Conservation (phyloP, 1,140 invertebrate genomes). For the Drosophila sproati region DNA sequence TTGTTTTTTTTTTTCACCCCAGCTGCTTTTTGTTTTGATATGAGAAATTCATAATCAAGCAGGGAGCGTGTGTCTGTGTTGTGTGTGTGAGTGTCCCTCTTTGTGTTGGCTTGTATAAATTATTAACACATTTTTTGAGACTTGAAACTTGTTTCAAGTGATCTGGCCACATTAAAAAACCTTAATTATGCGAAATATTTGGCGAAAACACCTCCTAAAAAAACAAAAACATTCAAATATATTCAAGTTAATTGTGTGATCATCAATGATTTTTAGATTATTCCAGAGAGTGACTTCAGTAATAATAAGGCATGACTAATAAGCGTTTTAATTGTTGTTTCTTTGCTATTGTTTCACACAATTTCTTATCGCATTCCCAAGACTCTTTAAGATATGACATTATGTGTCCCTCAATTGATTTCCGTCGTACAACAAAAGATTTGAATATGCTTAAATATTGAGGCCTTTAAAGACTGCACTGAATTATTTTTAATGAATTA, state of each 20-base stretch:
- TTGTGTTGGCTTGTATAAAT: slow-evolving; percentile 25
- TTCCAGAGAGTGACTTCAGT: not conserved
- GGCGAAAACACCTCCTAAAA: slow-evolving; percentile 25
- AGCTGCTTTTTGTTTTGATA: slow-evolving; percentile 82
- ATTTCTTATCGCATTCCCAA: slow-evolving; percentile 45
- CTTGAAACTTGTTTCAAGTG: slow-evolving; percentile 35
- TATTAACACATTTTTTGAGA: slow-evolving; percentile 44
- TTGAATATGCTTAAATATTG: not conserved
- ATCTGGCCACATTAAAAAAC: not conserved
- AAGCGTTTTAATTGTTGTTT: slow-evolving; percentile 41
- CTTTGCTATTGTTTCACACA: slow-evolving; percentile 17
- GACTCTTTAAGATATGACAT: slow-evolving; percentile 13
- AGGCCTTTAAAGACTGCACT: slow-evolving; percentile 16
- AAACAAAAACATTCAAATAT: slow-evolving; percentile 9
- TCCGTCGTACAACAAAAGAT: not conserved
- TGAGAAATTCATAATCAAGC: slow-evolving; percentile 65
- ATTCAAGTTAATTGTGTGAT: slow-evolving; percentile 24
- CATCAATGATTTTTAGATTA: slow-evolving; percentile 24
- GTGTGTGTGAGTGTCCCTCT: not conserved
- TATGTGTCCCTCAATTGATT: slow-evolving; percentile 25
- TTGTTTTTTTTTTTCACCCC: slow-evolving; percentile 35
- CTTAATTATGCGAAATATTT: slow-evolving; percentile 29
- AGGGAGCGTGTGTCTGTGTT: slow-evolving; percentile 31
- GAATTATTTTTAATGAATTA: slow-evolving; percentile 15
- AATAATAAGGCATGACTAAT: slow-evolving; percentile 54